Evolutionary conservation across 2,888 invertebrate species (phyloP).

Genomic region (Hydrotaea diabolus): DNA sequence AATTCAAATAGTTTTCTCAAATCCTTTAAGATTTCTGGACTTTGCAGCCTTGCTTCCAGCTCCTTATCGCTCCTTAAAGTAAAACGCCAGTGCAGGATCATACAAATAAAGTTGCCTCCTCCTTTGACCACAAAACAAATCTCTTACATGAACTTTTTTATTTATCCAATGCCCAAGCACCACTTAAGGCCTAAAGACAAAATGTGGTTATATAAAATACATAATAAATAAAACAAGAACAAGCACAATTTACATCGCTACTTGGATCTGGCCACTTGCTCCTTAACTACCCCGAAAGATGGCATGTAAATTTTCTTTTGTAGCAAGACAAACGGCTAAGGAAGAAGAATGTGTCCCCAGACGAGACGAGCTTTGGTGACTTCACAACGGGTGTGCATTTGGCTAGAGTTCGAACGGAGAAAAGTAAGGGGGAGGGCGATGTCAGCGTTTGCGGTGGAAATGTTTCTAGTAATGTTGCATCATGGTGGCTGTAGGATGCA

Average conservation of each 20-base stretch:
- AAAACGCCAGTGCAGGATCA: background rate
- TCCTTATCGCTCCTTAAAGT: background rate
- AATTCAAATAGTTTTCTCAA: no score
- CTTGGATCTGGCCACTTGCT: background rate
- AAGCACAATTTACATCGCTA: background rate
- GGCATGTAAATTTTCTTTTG: slow-evolving; percentile 1
- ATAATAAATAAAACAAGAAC: slow-evolving; percentile 9
- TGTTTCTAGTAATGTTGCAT: background rate
- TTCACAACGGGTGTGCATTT: background rate
- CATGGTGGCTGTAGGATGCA: background rate
- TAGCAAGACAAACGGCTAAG: background rate
- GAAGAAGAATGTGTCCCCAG: slow-evolving; percentile 32
- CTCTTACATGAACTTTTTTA: background rate
- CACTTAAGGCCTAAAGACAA: slow-evolving; percentile 32
- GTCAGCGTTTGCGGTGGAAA: background rate
- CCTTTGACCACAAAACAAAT: background rate
- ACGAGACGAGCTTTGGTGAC: slow-evolving; percentile 14
- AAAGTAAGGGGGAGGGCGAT: no score
- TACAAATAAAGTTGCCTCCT: background rate
- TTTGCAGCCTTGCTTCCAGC: no score
- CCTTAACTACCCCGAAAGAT: background rate
- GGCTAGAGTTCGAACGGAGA: slow-evolving; percentile 3
- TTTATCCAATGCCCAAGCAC: background rate
- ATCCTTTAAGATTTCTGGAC: no score
- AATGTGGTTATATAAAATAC: slow-evolving; percentile 26